Evolutionary conservation across 2,113 vertebrate genomes (phyloP).

Genomic region (Protobothrops mucrosquamatus): DNA sequence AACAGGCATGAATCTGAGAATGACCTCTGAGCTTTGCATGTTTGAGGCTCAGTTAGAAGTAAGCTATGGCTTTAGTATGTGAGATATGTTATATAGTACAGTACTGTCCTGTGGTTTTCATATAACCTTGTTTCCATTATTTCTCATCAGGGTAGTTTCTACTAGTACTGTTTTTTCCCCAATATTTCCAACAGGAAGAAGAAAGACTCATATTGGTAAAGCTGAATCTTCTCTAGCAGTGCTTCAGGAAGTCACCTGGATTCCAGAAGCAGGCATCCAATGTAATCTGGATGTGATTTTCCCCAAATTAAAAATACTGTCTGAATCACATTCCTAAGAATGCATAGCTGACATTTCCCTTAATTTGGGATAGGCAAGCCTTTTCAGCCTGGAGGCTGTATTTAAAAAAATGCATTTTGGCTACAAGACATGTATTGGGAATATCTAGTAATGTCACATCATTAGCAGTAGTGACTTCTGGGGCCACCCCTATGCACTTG

Average conservation of each 20-base stretch:
- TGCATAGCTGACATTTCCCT: neutral
- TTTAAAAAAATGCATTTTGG: neutral
- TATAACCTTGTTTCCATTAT: neutral
- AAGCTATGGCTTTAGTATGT: neutral
- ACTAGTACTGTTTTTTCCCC: neutral
- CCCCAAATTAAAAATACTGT: neutral
- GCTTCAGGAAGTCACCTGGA: neutral
- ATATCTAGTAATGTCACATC: neutral
- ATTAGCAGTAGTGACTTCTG: neutral
- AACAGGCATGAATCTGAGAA: neutral
- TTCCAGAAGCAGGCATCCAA: neutral
- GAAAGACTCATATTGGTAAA: neutral
- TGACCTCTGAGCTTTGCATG: slow-evolving; percentile 10
- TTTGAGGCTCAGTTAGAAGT: neutral
- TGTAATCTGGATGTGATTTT: no score
- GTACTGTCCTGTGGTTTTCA: neutral
- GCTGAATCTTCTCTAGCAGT: neutral
- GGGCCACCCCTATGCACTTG: neutral
- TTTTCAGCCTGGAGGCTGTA: neutral
- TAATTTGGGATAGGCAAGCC: neutral
- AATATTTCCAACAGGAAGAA: neutral
- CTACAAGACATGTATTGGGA: neutral
- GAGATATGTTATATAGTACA: neutral
- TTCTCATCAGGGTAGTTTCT: neutral
- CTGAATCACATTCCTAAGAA: neutral